Percentiles rank a stretch among this genome's conserved stretches.
Evolutionary conservation across 2,888 invertebrate genomes (phyloP).

Genomic region (Ennomos quercinarius): DNA sequence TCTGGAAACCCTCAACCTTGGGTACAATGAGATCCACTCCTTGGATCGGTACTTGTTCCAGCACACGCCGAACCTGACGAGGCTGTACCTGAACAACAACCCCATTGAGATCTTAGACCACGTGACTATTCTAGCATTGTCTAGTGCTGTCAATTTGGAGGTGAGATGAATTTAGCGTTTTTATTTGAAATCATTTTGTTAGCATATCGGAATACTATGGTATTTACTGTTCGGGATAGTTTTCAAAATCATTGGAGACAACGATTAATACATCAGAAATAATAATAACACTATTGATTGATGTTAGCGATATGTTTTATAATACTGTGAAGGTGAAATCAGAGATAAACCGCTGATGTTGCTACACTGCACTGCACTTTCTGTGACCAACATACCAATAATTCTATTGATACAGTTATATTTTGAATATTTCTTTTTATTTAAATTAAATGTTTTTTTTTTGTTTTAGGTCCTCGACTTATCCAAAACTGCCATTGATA

Average conservation of each 20-base stretch:
- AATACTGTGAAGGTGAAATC: not conserved
- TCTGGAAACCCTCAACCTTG: conserved; percentile 86
- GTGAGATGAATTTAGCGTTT: conserved; percentile 57
- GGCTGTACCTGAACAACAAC: conserved; percentile 87
- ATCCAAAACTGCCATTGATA: conserved; percentile 85
- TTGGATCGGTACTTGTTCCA: conserved; percentile 87
- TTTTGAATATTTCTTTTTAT: no score
- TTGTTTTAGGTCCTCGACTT: conserved; percentile 82
- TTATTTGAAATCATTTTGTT: no score
- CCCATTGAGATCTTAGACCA: conserved; percentile 86
- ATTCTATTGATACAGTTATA: no score
- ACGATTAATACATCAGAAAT: no score
- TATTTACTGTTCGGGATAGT: no score
- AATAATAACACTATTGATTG: no score
- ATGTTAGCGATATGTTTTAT: no score
- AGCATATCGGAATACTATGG: no score
- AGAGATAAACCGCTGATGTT: conserved; percentile 8
- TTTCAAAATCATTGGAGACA: no score
- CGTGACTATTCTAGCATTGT: conserved; percentile 85
- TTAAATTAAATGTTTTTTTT: not conserved
- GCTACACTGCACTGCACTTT: not conserved
- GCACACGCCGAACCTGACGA: conserved; percentile 86
- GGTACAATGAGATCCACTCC: conserved; percentile 87
- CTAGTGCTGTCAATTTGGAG: conserved; percentile 82
- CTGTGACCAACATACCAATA: not conserved